Evolutionary conservation across 2,797 vertebrate species (phyloP).

Genomic region (Eidolon dupreanum): DNA sequence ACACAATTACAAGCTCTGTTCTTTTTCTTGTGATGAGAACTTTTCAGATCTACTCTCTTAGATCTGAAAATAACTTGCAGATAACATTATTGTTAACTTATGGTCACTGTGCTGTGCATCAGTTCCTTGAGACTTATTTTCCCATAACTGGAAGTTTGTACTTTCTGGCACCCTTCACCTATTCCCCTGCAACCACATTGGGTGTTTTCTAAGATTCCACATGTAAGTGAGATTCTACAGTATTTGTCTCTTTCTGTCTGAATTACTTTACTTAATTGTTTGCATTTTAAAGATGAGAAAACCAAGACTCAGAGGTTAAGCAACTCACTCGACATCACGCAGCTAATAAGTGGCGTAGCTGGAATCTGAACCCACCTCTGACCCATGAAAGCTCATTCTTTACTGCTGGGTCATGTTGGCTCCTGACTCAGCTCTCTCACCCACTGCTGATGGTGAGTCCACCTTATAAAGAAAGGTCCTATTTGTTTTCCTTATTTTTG

Average conservation of each 20-base stretch:
- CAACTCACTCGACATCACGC: background rate
- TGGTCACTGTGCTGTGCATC: background rate
- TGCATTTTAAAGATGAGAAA: slow-evolving; percentile 3
- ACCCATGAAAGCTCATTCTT: background rate
- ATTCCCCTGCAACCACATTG: no score
- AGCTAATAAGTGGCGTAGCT: background rate
- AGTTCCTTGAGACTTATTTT: background rate
- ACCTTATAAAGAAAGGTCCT: background rate
- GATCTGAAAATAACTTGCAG: background rate
- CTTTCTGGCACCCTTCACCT: background rate
- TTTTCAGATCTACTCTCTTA: background rate
- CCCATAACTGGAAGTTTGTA: background rate
- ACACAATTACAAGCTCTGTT: background rate
- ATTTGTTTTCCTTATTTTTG: background rate
- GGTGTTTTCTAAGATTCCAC: background rate
- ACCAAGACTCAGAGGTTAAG: background rate
- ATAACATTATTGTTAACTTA: background rate
- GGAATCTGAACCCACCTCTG: background rate
- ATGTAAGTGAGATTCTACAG: background rate
- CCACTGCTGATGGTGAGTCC: accelerated
- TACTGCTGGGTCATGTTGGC: background rate
- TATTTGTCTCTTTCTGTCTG: background rate
- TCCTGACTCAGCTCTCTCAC: background rate
- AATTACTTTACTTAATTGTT: background rate
- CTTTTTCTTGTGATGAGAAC: background rate